Base-by-base conservation (phyloP, 1,140 invertebrate genomes). In the Glomeris maerens region DNA sequence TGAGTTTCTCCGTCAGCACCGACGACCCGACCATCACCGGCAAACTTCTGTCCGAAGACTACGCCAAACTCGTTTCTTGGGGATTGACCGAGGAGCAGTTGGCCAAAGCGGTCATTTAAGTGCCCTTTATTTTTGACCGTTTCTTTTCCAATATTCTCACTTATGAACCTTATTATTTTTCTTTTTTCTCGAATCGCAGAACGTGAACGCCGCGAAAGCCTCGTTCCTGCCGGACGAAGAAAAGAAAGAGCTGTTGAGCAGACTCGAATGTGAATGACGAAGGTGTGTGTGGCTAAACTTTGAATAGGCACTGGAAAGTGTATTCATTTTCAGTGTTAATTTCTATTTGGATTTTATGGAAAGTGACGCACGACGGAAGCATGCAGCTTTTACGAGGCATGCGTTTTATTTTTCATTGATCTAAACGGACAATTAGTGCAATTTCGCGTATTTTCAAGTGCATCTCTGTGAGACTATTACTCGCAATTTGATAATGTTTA, bases 1-100 rank as follows among this genome's bases (percentile, higher is more conserved):
- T 66, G 2, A 77, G 75, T 54, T 77, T 77, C 52, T 78, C 76
- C 13, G 65, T 80, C 31, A 78, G 65, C 54, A 73, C 73, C 5
- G 77, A 79, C 60, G 77, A 79, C 58, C 70, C 77, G 1, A 71
- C 71, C 3, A 57, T 78, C 20, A 74, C 74, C 25, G 66, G 66
- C 36, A 68, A 68, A 7, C 59, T 59, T 17, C 53, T 78, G 17
- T 57, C 63, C 5, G 66, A 70, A 44, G 77, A 79, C 55, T 73
- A 74, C 55, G 45, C 59, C 17, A 58, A 76, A 3, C 57, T 66
- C 0, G 50, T 59, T 21, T 55, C 64, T 20, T 69, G 74, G 62
- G 74, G 74, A 26, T 55, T 78, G 10, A 68, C 63, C 1, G 66
- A 71, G 47, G 62, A 67, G 29, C 65, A 75, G 50, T 60, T 77